These are phyloP conservation scores for Tragulus kanchil DNA, from an alignment of 2,113 vertebrate genomes.

Conservation along the genomic window DNA sequence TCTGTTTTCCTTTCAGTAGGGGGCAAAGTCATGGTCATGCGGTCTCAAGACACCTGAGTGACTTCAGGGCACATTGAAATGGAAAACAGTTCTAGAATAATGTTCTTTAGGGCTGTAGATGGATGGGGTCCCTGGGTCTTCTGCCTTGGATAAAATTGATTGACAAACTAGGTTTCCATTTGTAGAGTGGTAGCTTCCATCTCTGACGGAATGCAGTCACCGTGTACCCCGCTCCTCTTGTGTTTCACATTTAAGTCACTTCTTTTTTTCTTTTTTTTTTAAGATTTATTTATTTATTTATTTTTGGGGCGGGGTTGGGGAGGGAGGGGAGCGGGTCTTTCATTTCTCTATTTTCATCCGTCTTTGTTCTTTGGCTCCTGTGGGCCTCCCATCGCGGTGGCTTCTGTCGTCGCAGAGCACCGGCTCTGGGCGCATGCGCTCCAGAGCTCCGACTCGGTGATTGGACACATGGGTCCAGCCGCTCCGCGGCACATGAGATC, in stretches of 20 bases:
- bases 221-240: background rate
- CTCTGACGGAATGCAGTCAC: background rate
- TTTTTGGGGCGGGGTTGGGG: too few relatives aligned
- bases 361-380: too few relatives aligned
- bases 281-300: too few relatives aligned
- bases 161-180: background rate
- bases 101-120: background rate
- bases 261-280: background rate
- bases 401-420: too few relatives aligned
- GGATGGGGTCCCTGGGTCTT: background rate
- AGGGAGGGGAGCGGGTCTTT: too few relatives aligned
- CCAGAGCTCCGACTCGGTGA: too few relatives aligned
- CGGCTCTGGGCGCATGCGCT: too few relatives aligned
- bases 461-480: too few relatives aligned
- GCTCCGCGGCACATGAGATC: too few relatives aligned
- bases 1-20: slow-evolving; percentile 56
- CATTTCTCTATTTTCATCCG: too few relatives aligned
- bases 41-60: background rate
- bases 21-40: background rate
- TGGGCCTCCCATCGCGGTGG: too few relatives aligned
- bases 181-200: background rate
- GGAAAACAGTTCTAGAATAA: background rate
- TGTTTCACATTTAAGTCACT: background rate
- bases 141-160: background rate
- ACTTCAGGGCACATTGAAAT: background rate